Conservation (phyloP, 2,797 vertebrate species). For the Coregonus suidteri region DNA sequence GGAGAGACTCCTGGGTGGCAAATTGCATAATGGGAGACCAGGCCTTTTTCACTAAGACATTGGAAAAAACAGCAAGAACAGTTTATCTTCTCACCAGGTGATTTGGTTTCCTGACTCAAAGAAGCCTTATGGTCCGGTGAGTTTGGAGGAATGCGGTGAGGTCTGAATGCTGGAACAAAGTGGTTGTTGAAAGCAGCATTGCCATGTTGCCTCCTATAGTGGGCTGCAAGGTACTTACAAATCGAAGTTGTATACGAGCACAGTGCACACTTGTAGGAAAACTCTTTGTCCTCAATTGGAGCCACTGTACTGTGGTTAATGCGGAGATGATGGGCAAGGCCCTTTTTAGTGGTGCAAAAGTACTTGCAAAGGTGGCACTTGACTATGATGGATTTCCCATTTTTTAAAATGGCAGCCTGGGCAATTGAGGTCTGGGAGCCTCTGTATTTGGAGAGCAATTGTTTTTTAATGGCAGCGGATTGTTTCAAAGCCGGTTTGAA, state of each 20-base stretch:
- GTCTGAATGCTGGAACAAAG: conserved; percentile 76
- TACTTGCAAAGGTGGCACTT: conserved; percentile 84
- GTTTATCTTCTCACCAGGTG: conserved; percentile 73
- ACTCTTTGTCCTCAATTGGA: conserved; percentile 72
- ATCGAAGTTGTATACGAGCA: conserved; percentile 80
- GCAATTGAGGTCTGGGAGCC: not conserved
- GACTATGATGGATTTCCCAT: conserved; percentile 74
- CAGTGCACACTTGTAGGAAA: conserved; percentile 80
- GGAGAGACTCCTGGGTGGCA: not conserved
- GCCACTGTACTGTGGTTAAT: conserved; percentile 78
- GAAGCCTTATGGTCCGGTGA: conserved; percentile 77
- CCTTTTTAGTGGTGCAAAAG: conserved; percentile 78
- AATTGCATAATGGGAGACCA: conserved; percentile 81
- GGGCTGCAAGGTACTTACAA: conserved; percentile 78
- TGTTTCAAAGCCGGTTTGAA: conserved; percentile 66
- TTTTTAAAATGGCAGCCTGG: conserved; percentile 68
- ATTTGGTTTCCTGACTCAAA: conserved; percentile 77
- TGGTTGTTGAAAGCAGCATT: conserved; percentile 83
- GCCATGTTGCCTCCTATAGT: conserved; percentile 86
- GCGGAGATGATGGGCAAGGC: conserved; percentile 78
- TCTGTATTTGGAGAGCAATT: conserved; percentile 42
- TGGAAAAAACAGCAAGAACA: conserved; percentile 9
- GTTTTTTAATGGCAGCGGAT: conserved; percentile 64
- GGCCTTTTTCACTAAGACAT: conserved; percentile 82
- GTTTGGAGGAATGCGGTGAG: conserved; percentile 80